Conservation (phyloP, 2,888 invertebrate genomes). For the Cremastinae sp. region DNA sequence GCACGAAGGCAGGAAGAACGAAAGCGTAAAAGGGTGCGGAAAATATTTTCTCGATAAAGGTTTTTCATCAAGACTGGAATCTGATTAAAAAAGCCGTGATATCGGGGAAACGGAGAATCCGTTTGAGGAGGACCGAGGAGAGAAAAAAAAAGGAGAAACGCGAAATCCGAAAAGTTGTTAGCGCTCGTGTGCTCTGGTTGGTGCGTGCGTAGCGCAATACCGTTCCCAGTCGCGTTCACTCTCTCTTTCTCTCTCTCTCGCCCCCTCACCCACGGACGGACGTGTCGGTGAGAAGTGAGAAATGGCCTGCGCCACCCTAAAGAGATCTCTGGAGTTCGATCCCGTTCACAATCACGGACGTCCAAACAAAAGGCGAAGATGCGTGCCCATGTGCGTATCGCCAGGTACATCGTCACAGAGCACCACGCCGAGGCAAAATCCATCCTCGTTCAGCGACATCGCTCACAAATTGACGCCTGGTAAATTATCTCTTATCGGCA, state of each 20-base stretch:
- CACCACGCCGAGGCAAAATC: constrained; percentile 79
- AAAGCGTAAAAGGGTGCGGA: neutral
- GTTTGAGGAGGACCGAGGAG: neutral
- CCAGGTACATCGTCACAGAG: constrained; percentile 78
- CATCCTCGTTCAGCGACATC: constrained; percentile 92
- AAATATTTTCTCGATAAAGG: neutral
- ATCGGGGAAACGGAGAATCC: neutral
- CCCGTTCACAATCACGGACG: constrained; percentile 90
- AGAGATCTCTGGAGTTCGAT: constrained; percentile 97
- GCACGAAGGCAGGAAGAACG: constrained; percentile 32
- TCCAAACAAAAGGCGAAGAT: constrained; percentile 94
- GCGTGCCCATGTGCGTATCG: constrained; percentile 91
- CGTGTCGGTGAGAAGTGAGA: constrained; percentile 77
- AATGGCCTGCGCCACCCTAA: constrained; percentile 99
- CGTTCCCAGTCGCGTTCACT: constrained; percentile 3
- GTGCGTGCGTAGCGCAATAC: constrained; percentile 24
- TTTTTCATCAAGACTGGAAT: neutral
- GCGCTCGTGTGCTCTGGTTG: constrained; percentile 43
- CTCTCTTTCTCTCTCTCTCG: constrained; percentile 1
- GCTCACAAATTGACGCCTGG: constrained; percentile 94
- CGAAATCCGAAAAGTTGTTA: constrained; percentile 31
- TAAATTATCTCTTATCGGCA: constrained; percentile 81
- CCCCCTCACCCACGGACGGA: constrained; percentile 55
- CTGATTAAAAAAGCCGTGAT: neutral
- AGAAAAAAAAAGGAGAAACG: constrained; percentile 19